Evolutionary conservation across 92 coral and sea anemone genomes (phyloP), one percentile per base, ranked within the genome.

Genomic region (Muricea muricata): DNA sequence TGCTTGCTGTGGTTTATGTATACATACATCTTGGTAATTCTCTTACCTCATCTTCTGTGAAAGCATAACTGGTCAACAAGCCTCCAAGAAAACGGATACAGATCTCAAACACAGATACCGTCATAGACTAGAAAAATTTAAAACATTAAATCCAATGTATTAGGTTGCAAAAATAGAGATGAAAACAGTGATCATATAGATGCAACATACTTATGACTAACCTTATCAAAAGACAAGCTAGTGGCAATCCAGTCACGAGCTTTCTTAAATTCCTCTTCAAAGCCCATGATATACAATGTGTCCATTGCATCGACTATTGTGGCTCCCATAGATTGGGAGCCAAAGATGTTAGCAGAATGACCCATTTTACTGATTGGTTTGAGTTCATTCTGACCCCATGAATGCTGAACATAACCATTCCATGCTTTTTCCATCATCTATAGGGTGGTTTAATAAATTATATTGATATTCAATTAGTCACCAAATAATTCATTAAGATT

Each of bases 381-480:
- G 17, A 96, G 92, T 65, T 96, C 99, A 85, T 93, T 93, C 32
- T 85, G 84, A 20, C 99, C 99, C 99, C 99, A 96, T 13, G 99
- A 97, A 86, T 93, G 79, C 46, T 56, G 80, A 2, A 92, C 98
- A 82, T 96, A 96, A 9, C 99, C 97, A 66, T 87, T 83, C 99
- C 99, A 96, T 11, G 99, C 99, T 85, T 89, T 94, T 54, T 93
- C 85, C 99, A 96, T 96, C 99, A 96, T 96, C 99, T 96, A n/a
- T n/a, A 70, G 28, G 24, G 8, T 8, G 84, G 71, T 67, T 32
- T 34, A 77, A 56, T 9, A 84, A 83, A 17, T 0, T 37, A 79
- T 56, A 11, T 23, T 45, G 14, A 45, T 45, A 12, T 17, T 52
- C 1, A 52, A 2, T 31, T 18, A 45, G n/a, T n/a, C n/a, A n/a